These are phyloP conservation scores for Cairina moschata DNA, from an alignment of 2,113 vertebrate genomes.

Conservation along the genomic window DNA sequence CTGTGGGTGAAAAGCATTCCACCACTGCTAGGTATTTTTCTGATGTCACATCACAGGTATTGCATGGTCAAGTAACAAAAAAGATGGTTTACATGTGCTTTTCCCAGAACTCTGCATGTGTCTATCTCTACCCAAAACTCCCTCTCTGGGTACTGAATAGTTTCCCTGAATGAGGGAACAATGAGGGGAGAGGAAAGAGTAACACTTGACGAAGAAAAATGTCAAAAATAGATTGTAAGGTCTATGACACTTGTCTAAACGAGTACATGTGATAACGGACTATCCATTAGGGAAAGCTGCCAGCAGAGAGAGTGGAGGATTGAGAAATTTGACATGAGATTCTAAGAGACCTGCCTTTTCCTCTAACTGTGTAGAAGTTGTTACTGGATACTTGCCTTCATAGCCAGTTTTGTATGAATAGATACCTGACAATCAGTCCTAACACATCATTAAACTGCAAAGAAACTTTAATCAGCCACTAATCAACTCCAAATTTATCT, in stretches of 20 bases:
- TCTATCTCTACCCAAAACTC: neutral
- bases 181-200: neutral
- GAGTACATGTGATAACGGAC: rapidly evolving
- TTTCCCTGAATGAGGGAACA: neutral
- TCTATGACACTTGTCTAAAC: neutral
- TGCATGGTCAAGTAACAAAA: neutral
- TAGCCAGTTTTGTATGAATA: neutral
- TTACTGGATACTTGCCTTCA: neutral
- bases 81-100: neutral
- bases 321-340: neutral
- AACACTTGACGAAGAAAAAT: neutral
- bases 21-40: neutral
- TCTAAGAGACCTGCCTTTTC: neutral
- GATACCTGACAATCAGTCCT: neutral
- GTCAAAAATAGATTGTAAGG: neutral
- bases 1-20: neutral
- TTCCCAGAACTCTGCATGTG: neutral
- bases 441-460: neutral
- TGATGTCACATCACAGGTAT: neutral
- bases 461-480: neutral
- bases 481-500: neutral
- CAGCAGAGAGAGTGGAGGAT: neutral
- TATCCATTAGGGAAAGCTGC: neutral
- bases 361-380: neutral
- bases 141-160: neutral